Evolutionary conservation across 2,888 invertebrate species (phyloP).

Genomic region (Polydrusus cervinus): DNA sequence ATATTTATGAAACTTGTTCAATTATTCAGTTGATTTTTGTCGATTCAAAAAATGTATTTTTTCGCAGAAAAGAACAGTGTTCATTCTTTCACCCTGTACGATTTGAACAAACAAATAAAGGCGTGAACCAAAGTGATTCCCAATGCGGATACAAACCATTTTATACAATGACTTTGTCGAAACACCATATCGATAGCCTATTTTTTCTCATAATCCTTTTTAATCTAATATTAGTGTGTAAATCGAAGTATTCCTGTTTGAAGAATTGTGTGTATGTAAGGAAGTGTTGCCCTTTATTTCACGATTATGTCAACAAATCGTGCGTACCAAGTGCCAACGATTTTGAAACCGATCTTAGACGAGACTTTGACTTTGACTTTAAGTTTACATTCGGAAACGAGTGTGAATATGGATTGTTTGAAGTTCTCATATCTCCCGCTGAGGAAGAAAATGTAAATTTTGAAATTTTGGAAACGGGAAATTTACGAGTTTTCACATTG

Average conservation of each 20-base stretch:
- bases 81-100: constrained; percentile 37
- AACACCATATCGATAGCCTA: constrained; percentile 30
- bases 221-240: constrained; percentile 21
- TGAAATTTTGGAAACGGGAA: constrained; percentile 44
- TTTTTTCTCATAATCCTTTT: constrained; percentile 24
- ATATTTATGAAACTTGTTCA: constrained; percentile 4
- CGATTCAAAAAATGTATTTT: constrained; percentile 5
- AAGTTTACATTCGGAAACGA: constrained; percentile 48
- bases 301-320: constrained; percentile 52
- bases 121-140: constrained; percentile 27
- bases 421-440: constrained; percentile 26
- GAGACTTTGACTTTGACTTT: constrained; percentile 14
- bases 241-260: not conserved
- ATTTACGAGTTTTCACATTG: constrained; percentile 36
- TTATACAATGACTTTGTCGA: constrained; percentile 42
- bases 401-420: constrained; percentile 40
- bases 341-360: constrained; percentile 28
- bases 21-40: not conserved
- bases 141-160: constrained; percentile 27
- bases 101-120: constrained; percentile 44
- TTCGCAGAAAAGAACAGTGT: constrained; percentile 18
- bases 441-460: not conserved
- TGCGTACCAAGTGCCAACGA: constrained; percentile 46
- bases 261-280: constrained; percentile 31
- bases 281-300: constrained; percentile 56